Base-by-base conservation (phyloP, 2,888 invertebrate genomes). In the Tiliacea aurago region DNA sequence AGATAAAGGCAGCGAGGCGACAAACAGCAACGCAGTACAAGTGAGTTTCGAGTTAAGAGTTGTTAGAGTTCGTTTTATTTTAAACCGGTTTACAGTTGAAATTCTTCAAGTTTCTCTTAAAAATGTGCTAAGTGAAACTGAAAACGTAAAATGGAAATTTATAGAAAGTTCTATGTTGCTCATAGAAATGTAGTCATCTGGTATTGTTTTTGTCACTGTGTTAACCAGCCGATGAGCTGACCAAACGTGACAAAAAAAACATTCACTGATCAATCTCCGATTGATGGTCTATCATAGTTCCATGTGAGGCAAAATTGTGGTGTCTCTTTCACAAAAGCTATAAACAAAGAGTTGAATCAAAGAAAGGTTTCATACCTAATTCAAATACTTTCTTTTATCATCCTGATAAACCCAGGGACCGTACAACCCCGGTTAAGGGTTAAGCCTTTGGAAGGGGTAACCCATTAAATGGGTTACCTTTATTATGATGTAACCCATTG, bases 21-120 rank as follows among this genome's bases (percentile, higher is more conserved):
- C 97, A 13, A 98, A 98, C 89, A 97, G 97, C 86, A 93, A 96
- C 47, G 95, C 97, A 88, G 96, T 98, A 84, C 98, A 98, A 96
- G 98, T 98, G 83, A 81, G 85, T 63, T 55, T 51, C 4, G n/a
- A n/a, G n/a, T n/a, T n/a, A n/a, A n/a, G n/a, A n/a, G n/a, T n/a
- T n/a, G n/a, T n/a, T n/a, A n/a, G n/a, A n/a, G 23, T 28, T 41
- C 11, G 9, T 51, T n/a, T 45, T 47, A 41, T 28, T 77, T 62
- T 18, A 15, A 41, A 33, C 11, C 15, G 43, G n/a, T 62, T 41
- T 33, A 20, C 13, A 5, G 20, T 47, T 58, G 15, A 15, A 23
- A 33, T 23, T 23, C 18, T 20, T n/a, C n/a, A 23, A 47, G 7
- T n/a, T 49, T 18, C 13, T 33, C 4, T 9, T 37, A 13, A 18